Percentiles rank a stretch among this genome's conserved stretches.
These are phyloP conservation scores for Epirrhoe tristata DNA, from an alignment of 2,888 invertebrate genomes.

Conservation along the genomic window DNA sequence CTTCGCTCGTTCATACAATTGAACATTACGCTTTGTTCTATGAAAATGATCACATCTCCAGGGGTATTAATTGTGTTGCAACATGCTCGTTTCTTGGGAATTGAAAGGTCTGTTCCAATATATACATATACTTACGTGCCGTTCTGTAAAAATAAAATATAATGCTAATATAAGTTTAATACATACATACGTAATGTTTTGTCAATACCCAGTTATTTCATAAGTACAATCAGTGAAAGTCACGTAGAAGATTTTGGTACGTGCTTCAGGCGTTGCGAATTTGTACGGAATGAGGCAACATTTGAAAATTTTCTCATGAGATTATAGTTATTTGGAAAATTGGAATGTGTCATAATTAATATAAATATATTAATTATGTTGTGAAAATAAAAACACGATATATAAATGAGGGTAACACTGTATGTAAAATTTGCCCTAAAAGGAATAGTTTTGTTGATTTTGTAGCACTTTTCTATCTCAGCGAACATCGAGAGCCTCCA, in stretches of 20 bases:
- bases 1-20: conserved; percentile 19
- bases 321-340: not conserved
- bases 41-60: conserved; percentile 31
- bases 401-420: not conserved
- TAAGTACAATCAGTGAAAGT: conserved; percentile 10
- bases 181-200: too few relatives aligned
- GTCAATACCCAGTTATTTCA: conserved; percentile 6
- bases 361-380: not conserved
- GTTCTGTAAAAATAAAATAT: too few relatives aligned
- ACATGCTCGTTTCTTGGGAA: conserved; percentile 30
- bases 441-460: conserved; percentile 37
- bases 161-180: too few relatives aligned
- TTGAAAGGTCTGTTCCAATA: conserved; percentile 16
- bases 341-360: not conserved
- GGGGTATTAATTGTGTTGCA: conserved; percentile 34
- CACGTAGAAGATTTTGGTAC: conserved; percentile 17
- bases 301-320: not conserved
- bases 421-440: conserved; percentile 2
- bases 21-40: conserved; percentile 29
- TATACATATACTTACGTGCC: too few relatives aligned
- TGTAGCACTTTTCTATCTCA: conserved; percentile 46
- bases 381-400: not conserved
- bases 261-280: conserved; percentile 9
- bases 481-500: conserved; percentile 50
- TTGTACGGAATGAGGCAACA: conserved; percentile 2